These are phyloP conservation scores for Hybognathus amarus DNA, from an alignment of 2,797 vertebrate genomes.

Conservation along the genomic window DNA sequence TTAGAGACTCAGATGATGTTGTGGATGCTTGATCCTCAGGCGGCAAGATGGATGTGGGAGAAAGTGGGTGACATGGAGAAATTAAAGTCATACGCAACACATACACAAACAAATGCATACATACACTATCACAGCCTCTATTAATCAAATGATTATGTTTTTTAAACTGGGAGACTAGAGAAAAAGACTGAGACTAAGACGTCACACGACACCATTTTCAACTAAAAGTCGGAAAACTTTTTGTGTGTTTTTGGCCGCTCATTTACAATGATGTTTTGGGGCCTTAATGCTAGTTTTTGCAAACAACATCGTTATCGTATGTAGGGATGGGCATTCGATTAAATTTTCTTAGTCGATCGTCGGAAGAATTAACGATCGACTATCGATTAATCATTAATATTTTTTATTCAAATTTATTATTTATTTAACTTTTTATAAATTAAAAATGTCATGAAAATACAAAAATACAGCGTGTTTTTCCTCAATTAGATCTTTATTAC, in stretches of 20 bases:
- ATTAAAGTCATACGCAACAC: not conserved
- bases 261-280: not conserved
- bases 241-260: not conserved
- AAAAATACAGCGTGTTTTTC: no score
- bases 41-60: conserved; percentile 53
- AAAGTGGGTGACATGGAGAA: conserved; percentile 50
- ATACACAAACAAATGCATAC: conserved; percentile 20
- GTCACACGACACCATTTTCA: not conserved
- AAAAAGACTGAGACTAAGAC: not conserved
- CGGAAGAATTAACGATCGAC: no score
- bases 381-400: no score
- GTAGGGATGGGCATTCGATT: no score
- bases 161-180: not conserved
- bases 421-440: no score
- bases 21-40: conserved; percentile 38
- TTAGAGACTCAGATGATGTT: conserved; percentile 48
- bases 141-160: not conserved
- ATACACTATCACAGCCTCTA: not conserved
- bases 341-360: no score
- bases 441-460: no score
- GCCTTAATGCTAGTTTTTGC: not conserved
- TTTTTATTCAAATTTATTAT: no score
- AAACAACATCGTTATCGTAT: not conserved
- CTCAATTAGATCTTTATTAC: no score
- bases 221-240: not conserved